Evolutionary conservation across 1,140 invertebrate species (phyloP).

Genomic region (Aphis craccivora): DNA sequence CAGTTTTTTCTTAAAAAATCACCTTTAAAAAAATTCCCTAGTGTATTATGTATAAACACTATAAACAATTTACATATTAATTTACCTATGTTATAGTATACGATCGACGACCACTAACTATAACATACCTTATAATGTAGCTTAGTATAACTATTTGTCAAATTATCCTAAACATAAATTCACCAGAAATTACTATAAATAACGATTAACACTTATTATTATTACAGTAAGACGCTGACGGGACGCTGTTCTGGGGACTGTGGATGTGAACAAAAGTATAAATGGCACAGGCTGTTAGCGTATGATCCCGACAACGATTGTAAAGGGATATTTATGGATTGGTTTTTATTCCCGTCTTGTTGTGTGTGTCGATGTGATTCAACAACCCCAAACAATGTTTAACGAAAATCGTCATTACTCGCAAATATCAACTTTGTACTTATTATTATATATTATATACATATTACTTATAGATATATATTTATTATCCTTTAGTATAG

Average conservation of each 20-base stretch:
- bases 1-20: no score
- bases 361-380: constrained; percentile 87
- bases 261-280: constrained; percentile 88
- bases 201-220: constrained; percentile 59
- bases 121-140: no score
- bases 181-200: not conserved
- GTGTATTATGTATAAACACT: no score
- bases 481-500: constrained; percentile 16
- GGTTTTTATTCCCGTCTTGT: constrained; percentile 93
- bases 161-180: no score
- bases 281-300: constrained; percentile 85
- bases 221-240: constrained; percentile 79
- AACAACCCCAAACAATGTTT: constrained; percentile 39
- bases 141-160: no score
- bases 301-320: constrained; percentile 94
- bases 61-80: no score
- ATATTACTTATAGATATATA: not conserved
- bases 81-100: no score
- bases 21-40: no score
- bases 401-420: not conserved
- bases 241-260: constrained; percentile 82
- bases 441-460: constrained; percentile 4
- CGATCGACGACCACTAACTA: no score
- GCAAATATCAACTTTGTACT: not conserved
- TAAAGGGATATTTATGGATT: constrained; percentile 94